Percentiles rank a stretch among this genome's conserved stretches.
These are phyloP conservation scores for Pristionchus fissidentatus DNA, from an alignment of 2,888 invertebrate species.

Conservation along the genomic window DNA sequence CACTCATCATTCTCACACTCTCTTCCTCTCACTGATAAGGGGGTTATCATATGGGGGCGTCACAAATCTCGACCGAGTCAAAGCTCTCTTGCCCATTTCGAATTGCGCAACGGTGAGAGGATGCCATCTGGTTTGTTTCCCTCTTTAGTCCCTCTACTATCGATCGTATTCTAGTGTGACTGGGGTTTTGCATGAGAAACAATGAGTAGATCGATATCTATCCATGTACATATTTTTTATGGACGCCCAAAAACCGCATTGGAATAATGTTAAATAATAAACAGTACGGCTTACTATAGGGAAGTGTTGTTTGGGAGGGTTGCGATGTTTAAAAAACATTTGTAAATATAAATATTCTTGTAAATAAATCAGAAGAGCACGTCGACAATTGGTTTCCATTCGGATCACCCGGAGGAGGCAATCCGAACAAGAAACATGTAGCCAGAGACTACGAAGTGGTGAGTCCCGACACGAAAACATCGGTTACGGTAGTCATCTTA, in stretches of 20 bases:
- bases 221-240: no score
- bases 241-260: no score
- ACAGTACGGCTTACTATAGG: no score
- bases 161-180: no score
- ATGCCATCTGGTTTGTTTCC: conserved; percentile 26
- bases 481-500: background rate
- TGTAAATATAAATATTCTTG: no score
- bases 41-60: conserved; percentile 11
- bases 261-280: background rate
- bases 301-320: no score
- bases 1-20: conserved; percentile 38
- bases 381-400: conserved; percentile 40
- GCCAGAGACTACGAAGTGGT: conserved; percentile 41
- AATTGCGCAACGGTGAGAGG: conserved; percentile 12
- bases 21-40: background rate
- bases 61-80: conserved; percentile 15
- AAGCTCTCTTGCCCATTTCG: background rate
- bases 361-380: conserved; percentile 21
- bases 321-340: no score
- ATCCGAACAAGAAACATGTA: conserved; percentile 48
- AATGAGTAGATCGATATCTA: no score
- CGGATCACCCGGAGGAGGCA: conserved; percentile 48
- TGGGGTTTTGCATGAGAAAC: no score
- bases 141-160: no score
- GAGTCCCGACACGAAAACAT: background rate